Conservation (phyloP, 2,888 invertebrate species). For the Koerneria pararmatus region DNA sequence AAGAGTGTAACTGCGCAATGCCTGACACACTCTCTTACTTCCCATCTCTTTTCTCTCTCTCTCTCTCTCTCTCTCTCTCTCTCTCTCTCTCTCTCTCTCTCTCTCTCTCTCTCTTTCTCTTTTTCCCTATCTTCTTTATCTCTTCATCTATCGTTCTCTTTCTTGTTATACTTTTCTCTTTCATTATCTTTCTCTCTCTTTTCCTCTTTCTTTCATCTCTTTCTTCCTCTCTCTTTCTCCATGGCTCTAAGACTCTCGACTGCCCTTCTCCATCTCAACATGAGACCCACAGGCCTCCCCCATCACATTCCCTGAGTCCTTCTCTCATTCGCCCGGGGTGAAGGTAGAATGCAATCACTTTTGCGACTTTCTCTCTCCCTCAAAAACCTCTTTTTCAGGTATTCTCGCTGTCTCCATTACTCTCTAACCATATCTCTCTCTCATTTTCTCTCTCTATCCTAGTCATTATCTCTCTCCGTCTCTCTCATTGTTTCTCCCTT, state of each 20-base stretch:
- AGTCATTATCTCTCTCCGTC: not conserved
- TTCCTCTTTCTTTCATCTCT: not conserved
- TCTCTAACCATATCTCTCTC: not conserved
- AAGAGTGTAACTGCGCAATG: not conserved
- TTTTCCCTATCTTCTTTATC: not conserved
- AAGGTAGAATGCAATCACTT: too few species aligned
- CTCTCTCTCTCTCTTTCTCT: not conserved
- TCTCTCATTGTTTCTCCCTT: not conserved
- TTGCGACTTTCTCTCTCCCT: too few species aligned
- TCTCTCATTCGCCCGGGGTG: too few species aligned
- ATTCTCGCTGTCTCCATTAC: slow-evolving; percentile 14
- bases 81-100: slow-evolving; percentile 1
- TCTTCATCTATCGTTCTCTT: not conserved
- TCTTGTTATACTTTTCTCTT: not conserved
- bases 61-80: not conserved
- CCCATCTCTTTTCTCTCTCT: not conserved
- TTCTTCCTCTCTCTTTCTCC: not conserved
- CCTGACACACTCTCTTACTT: not conserved
- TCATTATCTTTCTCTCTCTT: slow-evolving; percentile 8
- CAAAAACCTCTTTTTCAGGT: too few species aligned
- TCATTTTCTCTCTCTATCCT: not conserved
- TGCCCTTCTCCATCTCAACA: not conserved
- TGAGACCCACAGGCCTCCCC: not conserved
- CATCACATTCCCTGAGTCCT: not conserved
- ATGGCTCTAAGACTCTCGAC: not conserved